Evolutionary conservation across 2,113 vertebrate genomes (phyloP).

Genomic region (Phyllopteryx taeniolatus): DNA sequence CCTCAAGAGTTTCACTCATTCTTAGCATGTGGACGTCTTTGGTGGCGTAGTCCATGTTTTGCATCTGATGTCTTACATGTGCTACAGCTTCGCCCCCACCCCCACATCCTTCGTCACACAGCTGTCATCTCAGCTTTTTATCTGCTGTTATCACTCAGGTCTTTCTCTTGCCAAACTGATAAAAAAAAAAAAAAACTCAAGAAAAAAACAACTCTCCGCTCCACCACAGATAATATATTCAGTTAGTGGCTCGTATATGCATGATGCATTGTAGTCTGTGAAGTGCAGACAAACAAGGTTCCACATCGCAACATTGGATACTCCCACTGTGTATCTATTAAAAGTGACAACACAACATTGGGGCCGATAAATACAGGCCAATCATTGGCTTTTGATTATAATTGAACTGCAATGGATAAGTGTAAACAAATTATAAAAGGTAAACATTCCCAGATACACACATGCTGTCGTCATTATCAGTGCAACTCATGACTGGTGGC

Average conservation of each 20-base stretch:
- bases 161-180: slow-evolving; percentile 60
- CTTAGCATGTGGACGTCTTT: slow-evolving; percentile 28
- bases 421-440: slow-evolving; percentile 31
- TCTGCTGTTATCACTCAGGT: slow-evolving; percentile 65
- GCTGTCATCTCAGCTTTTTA: slow-evolving; percentile 58
- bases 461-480: slow-evolving; percentile 63
- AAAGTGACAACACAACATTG: background rate
- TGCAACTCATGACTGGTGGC: slow-evolving; percentile 54
- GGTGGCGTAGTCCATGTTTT: slow-evolving; percentile 32
- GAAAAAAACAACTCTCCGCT: slow-evolving; percentile 3
- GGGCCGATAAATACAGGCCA: background rate
- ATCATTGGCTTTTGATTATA: slow-evolving; percentile 17
- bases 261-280: slow-evolving; percentile 5
- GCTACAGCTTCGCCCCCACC: slow-evolving; percentile 10
- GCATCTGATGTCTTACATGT: slow-evolving; percentile 11
- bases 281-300: background rate
- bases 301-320: background rate
- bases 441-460: slow-evolving; percentile 24
- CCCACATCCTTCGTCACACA: slow-evolving; percentile 44
- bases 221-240: slow-evolving; percentile 18
- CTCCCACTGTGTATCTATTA: background rate
- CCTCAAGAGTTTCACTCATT: slow-evolving; percentile 68
- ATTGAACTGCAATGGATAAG: slow-evolving; percentile 10
- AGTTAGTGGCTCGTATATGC: background rate
- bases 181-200: slow-evolving; percentile 44